A percentile compares a stretch with the other conserved stretches of the same genome.
Evolutionary conservation across 2,888 invertebrate genomes (phyloP).

Genomic region (Ophioninae sp.): DNA sequence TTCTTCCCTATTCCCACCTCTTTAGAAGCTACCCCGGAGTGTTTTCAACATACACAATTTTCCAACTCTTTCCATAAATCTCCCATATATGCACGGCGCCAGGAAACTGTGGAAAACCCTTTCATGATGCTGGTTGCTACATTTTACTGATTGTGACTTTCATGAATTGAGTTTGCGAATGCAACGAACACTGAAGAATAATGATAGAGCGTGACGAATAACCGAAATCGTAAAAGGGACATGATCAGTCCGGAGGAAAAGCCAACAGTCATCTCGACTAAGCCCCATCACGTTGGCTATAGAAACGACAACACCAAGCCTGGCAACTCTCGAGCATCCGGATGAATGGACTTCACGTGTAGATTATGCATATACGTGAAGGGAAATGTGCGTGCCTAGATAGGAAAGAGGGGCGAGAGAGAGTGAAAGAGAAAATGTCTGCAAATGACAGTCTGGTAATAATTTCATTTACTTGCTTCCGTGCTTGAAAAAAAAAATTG

Average conservation of each 20-base stretch:
- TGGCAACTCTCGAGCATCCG: constrained; percentile 40
- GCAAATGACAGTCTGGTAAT: constrained; percentile 61
- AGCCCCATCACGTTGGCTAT: constrained; percentile 6
- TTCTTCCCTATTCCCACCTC: not conserved
- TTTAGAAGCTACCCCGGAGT: not conserved
- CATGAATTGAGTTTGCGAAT: constrained; percentile 35
- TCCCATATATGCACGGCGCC: not conserved
- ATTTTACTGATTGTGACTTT: not conserved
- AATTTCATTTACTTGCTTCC: constrained; percentile 73
- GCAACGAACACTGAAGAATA: constrained; percentile 10
- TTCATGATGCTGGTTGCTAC: not conserved
- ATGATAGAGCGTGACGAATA: constrained; percentile 27
- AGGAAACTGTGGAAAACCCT: not conserved
- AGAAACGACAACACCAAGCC: constrained; percentile 42
- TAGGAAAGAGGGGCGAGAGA: constrained; percentile 4
- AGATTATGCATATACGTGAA: not conserved
- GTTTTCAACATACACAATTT: not conserved
- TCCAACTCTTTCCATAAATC: not conserved
- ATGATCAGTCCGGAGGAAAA: constrained; percentile 36
- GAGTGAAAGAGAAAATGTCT: not conserved
- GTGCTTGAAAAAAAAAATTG: constrained; percentile 66
- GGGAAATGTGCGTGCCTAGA: not conserved
- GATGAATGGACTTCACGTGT: constrained; percentile 16
- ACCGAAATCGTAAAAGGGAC: not conserved
- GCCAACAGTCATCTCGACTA: constrained; percentile 39